A percentile compares a stretch with the other conserved stretches of the same genome.
Evolutionary conservation across 1,140 invertebrate genomes (phyloP).

Genomic region (Drosophila pachea): DNA sequence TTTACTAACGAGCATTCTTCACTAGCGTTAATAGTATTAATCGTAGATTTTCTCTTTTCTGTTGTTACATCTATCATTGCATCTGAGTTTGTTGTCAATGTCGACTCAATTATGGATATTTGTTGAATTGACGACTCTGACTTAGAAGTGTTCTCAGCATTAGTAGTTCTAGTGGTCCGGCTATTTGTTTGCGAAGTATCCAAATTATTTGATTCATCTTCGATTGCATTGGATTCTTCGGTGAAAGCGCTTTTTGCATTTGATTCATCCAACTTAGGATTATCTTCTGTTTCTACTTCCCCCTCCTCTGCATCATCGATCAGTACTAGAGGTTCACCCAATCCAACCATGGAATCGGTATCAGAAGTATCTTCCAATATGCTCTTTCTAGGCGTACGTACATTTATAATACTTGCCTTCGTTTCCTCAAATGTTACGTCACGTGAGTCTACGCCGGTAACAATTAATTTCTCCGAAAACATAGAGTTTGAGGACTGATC

Average conservation of each 20-base stretch:
- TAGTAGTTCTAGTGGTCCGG: neutral
- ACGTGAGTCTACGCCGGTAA: slow-evolving; percentile 47
- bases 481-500: slow-evolving; percentile 66
- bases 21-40: slow-evolving; percentile 14
- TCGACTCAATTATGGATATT: slow-evolving; percentile 4
- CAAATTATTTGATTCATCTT: neutral
- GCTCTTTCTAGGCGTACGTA: neutral
- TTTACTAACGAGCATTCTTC: neutral
- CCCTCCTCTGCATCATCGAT: slow-evolving; percentile 50
- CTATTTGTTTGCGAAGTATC: neutral
- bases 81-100: neutral
- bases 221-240: neutral
- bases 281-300: neutral
- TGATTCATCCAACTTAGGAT: too few relatives aligned
- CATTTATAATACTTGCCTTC: neutral
- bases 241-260: too few relatives aligned
- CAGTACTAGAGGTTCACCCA: slow-evolving; percentile 50
- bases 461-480: slow-evolving; percentile 51
- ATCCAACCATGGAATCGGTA: slow-evolving; percentile 46
- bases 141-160: too few relatives aligned
- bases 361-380: slow-evolving; percentile 19
- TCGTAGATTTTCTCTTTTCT: slow-evolving; percentile 8
- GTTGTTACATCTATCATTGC: neutral
- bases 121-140: neutral
- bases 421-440: slow-evolving; percentile 59